Evolutionary conservation across 1,140 invertebrate species (phyloP).

Genomic region (Hylaeus anthracinus): DNA sequence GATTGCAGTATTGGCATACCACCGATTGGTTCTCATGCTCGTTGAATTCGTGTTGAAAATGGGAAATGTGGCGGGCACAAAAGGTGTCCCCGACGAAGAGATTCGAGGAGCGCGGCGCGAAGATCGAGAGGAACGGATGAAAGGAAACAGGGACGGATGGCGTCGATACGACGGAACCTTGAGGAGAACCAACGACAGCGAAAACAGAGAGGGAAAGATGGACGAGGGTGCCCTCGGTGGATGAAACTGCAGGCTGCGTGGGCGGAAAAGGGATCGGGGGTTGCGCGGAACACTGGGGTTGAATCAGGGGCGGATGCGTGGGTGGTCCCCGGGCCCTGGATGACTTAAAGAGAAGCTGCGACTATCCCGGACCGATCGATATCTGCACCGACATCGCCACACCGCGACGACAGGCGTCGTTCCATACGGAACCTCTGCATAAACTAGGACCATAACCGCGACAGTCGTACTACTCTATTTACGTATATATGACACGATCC

Average conservation of each 20-base stretch:
- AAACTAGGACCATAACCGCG: no score
- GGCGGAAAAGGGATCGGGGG: background rate
- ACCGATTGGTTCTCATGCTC: no score
- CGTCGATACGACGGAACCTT: slow-evolving; percentile 39
- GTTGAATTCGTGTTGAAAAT: no score
- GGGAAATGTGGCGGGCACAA: no score
- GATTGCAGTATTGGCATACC: no score
- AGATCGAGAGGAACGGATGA: background rate
- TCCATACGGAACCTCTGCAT: slow-evolving; percentile 21
- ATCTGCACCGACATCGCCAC: slow-evolving; percentile 69
- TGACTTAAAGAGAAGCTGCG: slow-evolving; percentile 80
- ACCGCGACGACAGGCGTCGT: slow-evolving; percentile 37
- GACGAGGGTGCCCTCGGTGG: slow-evolving; percentile 33
- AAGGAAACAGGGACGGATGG: background rate
- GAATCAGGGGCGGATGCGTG: slow-evolving; percentile 56
- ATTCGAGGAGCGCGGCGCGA: background rate
- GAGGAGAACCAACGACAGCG: slow-evolving; percentile 25
- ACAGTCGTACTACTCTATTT: no score
- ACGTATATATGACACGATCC: no score
- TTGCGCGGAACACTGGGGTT: background rate
- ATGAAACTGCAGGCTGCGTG: slow-evolving; percentile 46
- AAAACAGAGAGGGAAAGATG: slow-evolving; percentile 9
- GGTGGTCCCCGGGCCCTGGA: slow-evolving; percentile 60
- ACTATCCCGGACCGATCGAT: slow-evolving; percentile 76
- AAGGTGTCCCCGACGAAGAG: background rate